Base-by-base conservation (phyloP, 2,797 vertebrate species). In the Peromyscus aztecus region DNA sequence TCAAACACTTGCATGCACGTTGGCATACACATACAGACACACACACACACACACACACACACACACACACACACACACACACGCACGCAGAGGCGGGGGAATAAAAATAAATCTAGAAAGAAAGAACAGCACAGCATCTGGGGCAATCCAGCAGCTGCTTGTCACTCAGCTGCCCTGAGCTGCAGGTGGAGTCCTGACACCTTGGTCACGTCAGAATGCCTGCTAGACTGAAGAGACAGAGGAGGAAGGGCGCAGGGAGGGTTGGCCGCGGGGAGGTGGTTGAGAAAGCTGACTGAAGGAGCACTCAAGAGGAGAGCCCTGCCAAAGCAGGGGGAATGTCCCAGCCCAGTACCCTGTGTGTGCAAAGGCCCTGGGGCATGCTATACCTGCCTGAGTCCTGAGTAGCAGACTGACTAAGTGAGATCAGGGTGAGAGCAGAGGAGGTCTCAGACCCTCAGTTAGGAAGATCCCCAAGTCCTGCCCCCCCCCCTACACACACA, bases 21-120 rank as follows among this genome's bases (percentile, higher is more conserved):
- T 49, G 65, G 61, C 17, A 61, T 8, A 82, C 37, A 80, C 49
- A 80, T 21, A 55, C 11, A 80, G 17, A 80, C 46, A 49, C 7
- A 10, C 46, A 49, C 7, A 49, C 46, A 10, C 7, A 10, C 46
- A 10, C 46, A 49, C 46, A 49, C 46, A 49, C 46, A 49, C 46
- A 49, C 46, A 49, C 46, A 49, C 46, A 49, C 46, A 49, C 46
- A 49, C 46, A 14, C 52, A 52, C 46, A 49, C 11, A 2, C 49
- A 49, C 11, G 1, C 49, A 43, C 43, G 43, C n/a, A 46, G 27
- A 31, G 37, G 23, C 9, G 17, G 16, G 37, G 12, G 21, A 49
- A 71, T 87, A 40, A 71, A 87, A 87, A 71, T 87, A 87, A 71
- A 87, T 71, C 85, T 71, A 87, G 59, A 69, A 86, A 49, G 43